phyloP scores from a whole-genome alignment of 2,888 invertebrate genomes.

The Cotesia congregata region DNA sequence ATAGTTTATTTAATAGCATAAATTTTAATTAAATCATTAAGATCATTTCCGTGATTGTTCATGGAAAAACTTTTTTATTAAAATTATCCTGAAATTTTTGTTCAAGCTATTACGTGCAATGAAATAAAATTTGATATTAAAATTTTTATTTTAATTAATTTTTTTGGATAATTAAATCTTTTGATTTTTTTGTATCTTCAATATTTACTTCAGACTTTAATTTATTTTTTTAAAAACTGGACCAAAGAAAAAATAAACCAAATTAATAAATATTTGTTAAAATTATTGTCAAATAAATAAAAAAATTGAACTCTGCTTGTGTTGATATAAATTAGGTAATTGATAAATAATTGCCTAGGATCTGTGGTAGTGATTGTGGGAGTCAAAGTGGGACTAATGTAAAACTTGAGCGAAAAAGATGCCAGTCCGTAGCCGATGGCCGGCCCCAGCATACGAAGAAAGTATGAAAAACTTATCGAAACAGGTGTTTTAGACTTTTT shows the following conservation, averaged over 20 bases:
- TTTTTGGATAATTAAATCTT: no score
- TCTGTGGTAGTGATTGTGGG: constrained; percentile 78
- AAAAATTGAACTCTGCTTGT: neutral
- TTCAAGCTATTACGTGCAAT: no score
- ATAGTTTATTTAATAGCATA: neutral
- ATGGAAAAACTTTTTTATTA: no score
- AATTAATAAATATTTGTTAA: no score
- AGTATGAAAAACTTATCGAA: constrained; percentile 78
- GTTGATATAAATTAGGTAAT: constrained; percentile 3
- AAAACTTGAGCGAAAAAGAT: constrained; percentile 77
- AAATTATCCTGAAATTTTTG: no score
- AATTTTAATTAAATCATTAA: neutral
- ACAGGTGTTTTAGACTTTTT: constrained; percentile 82
- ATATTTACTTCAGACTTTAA: no score
- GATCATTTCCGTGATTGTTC: neutral
- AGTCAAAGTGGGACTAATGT: constrained; percentile 77
- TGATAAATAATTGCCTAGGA: constrained; percentile 69
- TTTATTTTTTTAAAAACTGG: no score
- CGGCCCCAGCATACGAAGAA: constrained; percentile 79
- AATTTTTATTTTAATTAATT: no score
- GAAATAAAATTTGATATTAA: no score
- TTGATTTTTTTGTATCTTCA: no score
- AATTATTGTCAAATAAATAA: neutral
- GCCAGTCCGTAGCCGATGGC: constrained; percentile 79
- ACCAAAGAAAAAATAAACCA: no score